These are phyloP conservation scores for Heliangelus exortis DNA, from an alignment of 2,797 vertebrate species.

Conservation along the genomic window DNA sequence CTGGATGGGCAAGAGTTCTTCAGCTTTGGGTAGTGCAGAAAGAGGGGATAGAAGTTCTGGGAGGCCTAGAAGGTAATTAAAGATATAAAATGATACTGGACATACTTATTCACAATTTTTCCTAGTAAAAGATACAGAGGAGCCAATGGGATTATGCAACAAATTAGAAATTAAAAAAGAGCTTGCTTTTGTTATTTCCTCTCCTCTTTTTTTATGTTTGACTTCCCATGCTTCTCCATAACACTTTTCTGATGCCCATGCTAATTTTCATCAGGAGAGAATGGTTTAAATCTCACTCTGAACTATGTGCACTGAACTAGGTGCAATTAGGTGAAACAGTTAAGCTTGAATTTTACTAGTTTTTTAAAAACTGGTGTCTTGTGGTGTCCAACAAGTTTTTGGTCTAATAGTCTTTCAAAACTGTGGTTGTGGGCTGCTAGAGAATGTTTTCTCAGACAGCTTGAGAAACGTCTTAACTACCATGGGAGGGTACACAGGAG, in stretches of 20 bases:
- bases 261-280: not conserved
- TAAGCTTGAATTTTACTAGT: not conserved
- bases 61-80: not conserved
- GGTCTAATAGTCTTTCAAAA: not conserved
- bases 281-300: not conserved
- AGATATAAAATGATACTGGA: not conserved
- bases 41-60: not conserved
- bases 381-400: not conserved
- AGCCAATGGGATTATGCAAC: not conserved
- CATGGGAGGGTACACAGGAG: not conserved
- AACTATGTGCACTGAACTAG: not conserved
- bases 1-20: not conserved
- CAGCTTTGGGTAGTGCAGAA: not conserved
- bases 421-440: not conserved
- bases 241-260: not conserved
- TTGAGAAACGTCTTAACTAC: not conserved
- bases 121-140: not conserved
- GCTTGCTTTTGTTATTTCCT: not conserved
- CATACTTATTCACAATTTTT: not conserved
- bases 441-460: not conserved
- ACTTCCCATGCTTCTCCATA: not conserved
- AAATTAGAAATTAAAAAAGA: not conserved
- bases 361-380: not conserved
- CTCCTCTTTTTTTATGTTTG: not conserved
- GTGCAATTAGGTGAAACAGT: not conserved